phyloP scores from a whole-genome alignment of 2,113 vertebrate species.

The Onychorhynchus coronatus region DNA sequence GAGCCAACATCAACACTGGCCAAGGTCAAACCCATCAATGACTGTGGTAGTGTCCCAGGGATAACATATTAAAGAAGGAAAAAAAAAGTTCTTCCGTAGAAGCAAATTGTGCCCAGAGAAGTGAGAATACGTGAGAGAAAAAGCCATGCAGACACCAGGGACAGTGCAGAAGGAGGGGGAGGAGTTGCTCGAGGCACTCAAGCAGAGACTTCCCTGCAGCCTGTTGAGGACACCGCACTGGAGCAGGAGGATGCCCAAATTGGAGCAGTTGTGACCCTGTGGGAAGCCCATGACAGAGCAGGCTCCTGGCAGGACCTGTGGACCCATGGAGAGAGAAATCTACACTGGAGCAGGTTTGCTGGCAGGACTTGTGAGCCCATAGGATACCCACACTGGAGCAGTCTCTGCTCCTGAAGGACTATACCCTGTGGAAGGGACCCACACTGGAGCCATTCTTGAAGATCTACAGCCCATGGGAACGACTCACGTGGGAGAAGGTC shows the following conservation, averaged over 20 bases:
- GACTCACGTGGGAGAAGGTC: background rate
- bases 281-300: background rate
- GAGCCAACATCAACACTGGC: background rate
- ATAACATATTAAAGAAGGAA: background rate
- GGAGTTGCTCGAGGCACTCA: background rate
- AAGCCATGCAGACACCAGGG: background rate
- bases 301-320: background rate
- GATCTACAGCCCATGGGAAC: background rate
- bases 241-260: background rate
- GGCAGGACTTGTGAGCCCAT: background rate
- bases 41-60: background rate
- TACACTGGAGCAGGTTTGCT: background rate
- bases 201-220: background rate
- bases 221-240: background rate
- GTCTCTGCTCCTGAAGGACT: background rate
- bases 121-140: background rate
- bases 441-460: background rate
- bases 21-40: background rate
- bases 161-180: background rate
- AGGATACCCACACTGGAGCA: background rate
- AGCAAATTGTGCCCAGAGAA: background rate
- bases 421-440: background rate
- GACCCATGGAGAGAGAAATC: background rate
- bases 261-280: background rate
- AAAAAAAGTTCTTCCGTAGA: background rate